A percentile compares a stretch with the other conserved stretches of the same genome.
Evolutionary conservation across 1,140 invertebrate species (phyloP).

Genomic region (Brachystomella parvula): DNA sequence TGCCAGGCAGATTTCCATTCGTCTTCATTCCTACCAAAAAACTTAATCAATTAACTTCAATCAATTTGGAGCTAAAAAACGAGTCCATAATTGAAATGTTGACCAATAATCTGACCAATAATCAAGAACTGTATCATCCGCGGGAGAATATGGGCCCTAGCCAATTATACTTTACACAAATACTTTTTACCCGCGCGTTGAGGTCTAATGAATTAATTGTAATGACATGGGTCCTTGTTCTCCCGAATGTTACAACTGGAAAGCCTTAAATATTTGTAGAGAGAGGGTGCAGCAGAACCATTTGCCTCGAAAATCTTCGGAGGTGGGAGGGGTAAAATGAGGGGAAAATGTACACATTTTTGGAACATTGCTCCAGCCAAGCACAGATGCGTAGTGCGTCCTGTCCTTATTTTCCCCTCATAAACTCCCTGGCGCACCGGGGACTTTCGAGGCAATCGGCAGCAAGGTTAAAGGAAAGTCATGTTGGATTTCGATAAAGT

Average conservation of each 20-base stretch:
- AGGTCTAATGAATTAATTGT: neutral
- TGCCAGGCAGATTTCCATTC: conserved; percentile 55
- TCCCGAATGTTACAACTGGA: too few species aligned
- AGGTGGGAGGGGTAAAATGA: too few species aligned
- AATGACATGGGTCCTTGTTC: neutral
- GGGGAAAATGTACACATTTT: too few species aligned
- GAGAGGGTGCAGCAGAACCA: neutral
- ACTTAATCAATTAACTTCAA: neutral
- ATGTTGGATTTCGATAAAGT: too few species aligned
- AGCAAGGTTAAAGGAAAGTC: too few species aligned
- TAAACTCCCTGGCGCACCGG: too few species aligned
- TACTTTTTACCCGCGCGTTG: neutral
- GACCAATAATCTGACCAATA: neutral
- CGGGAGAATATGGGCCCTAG: neutral
- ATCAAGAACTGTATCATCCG: neutral
- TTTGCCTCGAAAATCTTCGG: neutral
- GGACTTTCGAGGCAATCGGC: too few species aligned
- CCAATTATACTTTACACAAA: neutral
- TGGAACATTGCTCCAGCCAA: too few species aligned
- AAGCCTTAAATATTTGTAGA: too few species aligned
- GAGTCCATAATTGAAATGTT: neutral
- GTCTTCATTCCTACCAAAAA: conserved; percentile 45
- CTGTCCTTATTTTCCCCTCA: too few species aligned
- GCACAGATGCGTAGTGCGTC: too few species aligned
- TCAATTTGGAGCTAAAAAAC: neutral